Evolutionary conservation across 1,140 invertebrate species (phyloP).

Genomic region (Musca domestica): DNA sequence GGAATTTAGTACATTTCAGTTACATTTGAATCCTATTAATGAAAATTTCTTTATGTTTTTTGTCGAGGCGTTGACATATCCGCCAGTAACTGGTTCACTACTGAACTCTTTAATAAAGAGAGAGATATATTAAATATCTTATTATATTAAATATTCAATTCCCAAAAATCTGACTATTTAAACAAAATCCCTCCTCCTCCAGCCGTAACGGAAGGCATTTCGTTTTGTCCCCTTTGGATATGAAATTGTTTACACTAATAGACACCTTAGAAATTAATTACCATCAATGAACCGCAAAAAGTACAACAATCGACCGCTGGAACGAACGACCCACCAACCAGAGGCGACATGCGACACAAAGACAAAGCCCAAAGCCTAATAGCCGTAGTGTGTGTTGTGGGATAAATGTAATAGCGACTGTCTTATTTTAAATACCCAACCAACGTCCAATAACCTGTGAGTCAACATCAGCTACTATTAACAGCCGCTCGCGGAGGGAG

Average conservation of each 20-base stretch:
- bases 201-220: no score
- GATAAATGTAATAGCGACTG: no score
- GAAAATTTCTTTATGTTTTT: no score
- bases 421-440: slow-evolving; percentile 14
- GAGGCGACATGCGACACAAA: not conserved
- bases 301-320: not conserved
- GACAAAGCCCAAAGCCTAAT: not conserved
- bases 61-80: no score
- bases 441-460: slow-evolving; percentile 10
- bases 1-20: no score
- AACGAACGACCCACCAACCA: not conserved
- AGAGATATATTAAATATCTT: no score
- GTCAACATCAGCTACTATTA: slow-evolving; percentile 2
- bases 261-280: slow-evolving; percentile 24
- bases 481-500: not conserved
- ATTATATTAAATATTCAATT: no score
- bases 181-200: no score
- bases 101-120: no score
- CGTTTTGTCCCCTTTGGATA: not conserved
- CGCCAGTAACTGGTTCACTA: no score
- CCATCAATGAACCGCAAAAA: slow-evolving; percentile 23
- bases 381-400: not conserved
- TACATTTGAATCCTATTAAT: no score
- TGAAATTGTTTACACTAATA: slow-evolving; percentile 16
- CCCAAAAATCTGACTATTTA: no score